phyloP scores from a whole-genome alignment of 2,888 invertebrate species.

The Anorthoa munda region DNA sequence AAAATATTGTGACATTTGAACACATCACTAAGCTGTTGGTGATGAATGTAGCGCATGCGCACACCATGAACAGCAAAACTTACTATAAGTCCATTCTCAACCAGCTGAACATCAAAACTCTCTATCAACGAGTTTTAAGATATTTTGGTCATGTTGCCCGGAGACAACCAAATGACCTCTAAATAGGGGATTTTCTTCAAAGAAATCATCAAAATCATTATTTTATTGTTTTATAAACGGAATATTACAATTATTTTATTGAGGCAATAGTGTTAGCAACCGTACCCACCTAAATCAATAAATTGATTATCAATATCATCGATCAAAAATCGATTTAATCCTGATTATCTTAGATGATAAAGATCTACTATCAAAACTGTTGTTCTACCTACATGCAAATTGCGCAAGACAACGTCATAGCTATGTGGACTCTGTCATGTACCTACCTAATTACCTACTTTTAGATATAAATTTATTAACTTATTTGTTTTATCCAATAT shows the following conservation, averaged over 20 bases:
- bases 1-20: too few relatives aligned
- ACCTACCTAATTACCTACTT: neutral
- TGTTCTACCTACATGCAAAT: conserved; percentile 42
- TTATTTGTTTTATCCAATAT: neutral
- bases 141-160: too few relatives aligned
- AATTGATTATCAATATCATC: conserved; percentile 42
- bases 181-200: conserved; percentile 10
- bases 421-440: conserved; percentile 31
- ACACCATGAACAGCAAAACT: too few relatives aligned
- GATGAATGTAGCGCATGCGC: too few relatives aligned
- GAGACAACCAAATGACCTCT: neutral
- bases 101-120: too few relatives aligned
- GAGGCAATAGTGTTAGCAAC: conserved; percentile 30
- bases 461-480: neutral
- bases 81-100: too few relatives aligned
- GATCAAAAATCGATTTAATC: conserved; percentile 49
- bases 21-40: too few relatives aligned
- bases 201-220: conserved; percentile 15
- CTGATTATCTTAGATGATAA: conserved; percentile 53
- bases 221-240: conserved; percentile 32
- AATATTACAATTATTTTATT: conserved; percentile 38
- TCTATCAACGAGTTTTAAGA: too few relatives aligned
- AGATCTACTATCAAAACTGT: conserved; percentile 45
- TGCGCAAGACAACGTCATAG: conserved; percentile 37
- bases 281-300: conserved; percentile 38